Percentiles rank a stretch among this genome's conserved stretches.
Conservation (phyloP, 2,797 vertebrate species). For the Acrossocheilus fasciatus region DNA sequence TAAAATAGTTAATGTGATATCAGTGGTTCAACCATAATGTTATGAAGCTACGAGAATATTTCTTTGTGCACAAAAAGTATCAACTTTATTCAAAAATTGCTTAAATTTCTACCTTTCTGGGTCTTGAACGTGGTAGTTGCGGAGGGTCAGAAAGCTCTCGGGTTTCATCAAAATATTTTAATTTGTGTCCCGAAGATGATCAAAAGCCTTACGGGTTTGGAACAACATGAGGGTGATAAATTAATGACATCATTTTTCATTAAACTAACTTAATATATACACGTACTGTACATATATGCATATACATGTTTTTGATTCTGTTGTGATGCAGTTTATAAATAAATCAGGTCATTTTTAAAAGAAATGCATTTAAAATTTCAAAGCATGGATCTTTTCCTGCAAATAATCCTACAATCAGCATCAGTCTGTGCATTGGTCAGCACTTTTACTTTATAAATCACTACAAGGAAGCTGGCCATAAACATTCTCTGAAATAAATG, state of each 20-base stretch:
- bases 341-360: background rate
- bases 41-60: too few species aligned
- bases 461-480: background rate
- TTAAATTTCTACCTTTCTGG: too few species aligned
- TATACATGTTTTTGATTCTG: background rate
- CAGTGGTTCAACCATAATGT: too few species aligned
- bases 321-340: background rate
- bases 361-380: background rate
- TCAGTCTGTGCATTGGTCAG: background rate
- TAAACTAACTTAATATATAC: background rate
- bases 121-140: too few species aligned
- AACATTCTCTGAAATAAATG: conserved; percentile 13
- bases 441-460: conserved; percentile 19
- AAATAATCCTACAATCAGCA: conserved; percentile 18
- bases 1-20: too few species aligned
- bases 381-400: background rate
- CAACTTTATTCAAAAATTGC: too few species aligned
- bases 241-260: background rate
- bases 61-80: too few species aligned
- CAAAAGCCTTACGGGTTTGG: background rate
- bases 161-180: background rate
- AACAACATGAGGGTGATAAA: too few species aligned
- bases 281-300: background rate
- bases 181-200: background rate
- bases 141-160: too few species aligned